phyloP scores from a whole-genome alignment of 2,113 vertebrate species.

The Manacus vitellinus region DNA sequence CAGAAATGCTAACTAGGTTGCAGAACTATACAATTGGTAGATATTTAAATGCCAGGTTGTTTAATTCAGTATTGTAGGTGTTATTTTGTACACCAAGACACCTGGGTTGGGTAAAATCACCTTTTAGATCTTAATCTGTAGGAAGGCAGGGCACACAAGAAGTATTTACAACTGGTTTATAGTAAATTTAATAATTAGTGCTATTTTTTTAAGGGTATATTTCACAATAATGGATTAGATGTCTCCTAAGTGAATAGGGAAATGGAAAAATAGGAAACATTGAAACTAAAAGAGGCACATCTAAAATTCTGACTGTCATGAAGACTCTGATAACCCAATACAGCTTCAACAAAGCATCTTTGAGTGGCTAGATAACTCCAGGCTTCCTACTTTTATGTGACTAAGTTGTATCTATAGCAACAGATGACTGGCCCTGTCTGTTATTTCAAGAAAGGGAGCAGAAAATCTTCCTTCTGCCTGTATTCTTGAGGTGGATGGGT shows the following conservation, averaged over 20 bases:
- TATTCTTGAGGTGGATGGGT: background rate
- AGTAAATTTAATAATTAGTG: background rate
- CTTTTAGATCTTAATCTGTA: background rate
- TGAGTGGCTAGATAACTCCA: background rate
- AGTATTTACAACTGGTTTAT: background rate
- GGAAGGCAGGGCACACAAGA: background rate
- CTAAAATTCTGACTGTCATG: background rate
- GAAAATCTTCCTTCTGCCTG: background rate
- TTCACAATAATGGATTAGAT: background rate
- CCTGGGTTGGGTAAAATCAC: background rate
- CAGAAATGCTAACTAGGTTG: background rate
- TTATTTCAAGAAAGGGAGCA: background rate
- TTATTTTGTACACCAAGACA: background rate
- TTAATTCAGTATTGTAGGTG: background rate
- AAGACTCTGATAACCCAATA: background rate
- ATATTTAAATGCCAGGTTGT: background rate
- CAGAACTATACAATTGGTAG: background rate
- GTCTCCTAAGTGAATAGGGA: background rate
- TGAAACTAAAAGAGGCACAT: background rate
- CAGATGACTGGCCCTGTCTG: background rate
- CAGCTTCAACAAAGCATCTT: background rate
- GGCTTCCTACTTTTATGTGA: background rate
- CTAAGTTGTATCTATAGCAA: slow-evolving; percentile 7
- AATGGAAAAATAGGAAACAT: background rate
- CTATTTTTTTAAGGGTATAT: background rate